Conservation (phyloP, 2,888 invertebrate genomes). For the Habroteleia sp. region DNA sequence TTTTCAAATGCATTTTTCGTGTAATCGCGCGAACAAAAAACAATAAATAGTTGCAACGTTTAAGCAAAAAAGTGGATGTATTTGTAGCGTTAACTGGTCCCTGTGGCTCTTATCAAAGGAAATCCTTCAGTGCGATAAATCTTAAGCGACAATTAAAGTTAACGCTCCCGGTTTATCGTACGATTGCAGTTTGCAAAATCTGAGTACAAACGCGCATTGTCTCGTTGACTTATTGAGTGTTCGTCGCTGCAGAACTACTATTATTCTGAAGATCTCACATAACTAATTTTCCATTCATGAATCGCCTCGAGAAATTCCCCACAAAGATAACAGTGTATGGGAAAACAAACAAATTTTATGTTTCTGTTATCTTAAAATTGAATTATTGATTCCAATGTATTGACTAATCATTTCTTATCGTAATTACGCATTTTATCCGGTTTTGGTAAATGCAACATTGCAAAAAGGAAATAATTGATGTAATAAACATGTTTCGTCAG, state of each 20-base stretch:
- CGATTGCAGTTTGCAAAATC: slow-evolving; percentile 20
- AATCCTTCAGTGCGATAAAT: slow-evolving; percentile 17
- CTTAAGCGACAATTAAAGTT: slow-evolving; percentile 25
- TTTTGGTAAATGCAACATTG: too few species aligned
- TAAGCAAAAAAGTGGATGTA: slow-evolving; percentile 14
- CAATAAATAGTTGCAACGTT: background rate
- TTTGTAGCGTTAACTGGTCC: slow-evolving; percentile 1
- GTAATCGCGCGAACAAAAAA: slow-evolving; percentile 1
- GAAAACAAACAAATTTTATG: slow-evolving; percentile 4
- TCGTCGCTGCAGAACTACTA: slow-evolving; percentile 19
- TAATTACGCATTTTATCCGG: too few species aligned
- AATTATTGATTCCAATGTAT: too few species aligned
- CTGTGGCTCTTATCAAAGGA: slow-evolving; percentile 17
- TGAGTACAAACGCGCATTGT: slow-evolving; percentile 29
- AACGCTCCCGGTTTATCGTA: slow-evolving; percentile 23
- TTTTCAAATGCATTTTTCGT: slow-evolving; percentile 23
- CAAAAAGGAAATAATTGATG: too few species aligned
- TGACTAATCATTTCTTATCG: too few species aligned
- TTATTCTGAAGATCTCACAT: slow-evolving; percentile 36
- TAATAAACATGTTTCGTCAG: too few species aligned
- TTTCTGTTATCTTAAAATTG: background rate
- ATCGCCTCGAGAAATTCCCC: slow-evolving; percentile 29
- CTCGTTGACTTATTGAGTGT: slow-evolving; percentile 23
- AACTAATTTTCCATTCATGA: slow-evolving; percentile 19
- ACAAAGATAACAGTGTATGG: slow-evolving; percentile 20